phyloP scores from a whole-genome alignment of 2,888 invertebrate species.

The Pecten maximus region DNA sequence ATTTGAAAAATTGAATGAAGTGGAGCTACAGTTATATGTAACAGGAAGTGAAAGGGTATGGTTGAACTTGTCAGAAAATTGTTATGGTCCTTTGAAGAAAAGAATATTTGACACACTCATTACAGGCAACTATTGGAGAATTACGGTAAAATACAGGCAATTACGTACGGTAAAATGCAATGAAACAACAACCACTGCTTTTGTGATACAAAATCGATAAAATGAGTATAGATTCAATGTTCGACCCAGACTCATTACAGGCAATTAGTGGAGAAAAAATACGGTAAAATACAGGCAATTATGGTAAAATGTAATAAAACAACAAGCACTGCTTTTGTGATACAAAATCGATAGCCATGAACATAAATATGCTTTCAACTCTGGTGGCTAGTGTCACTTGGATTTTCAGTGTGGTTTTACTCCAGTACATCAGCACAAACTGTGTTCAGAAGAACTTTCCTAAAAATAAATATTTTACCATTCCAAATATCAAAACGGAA shows the following conservation, averaged over 20 bases:
- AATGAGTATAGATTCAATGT: no score
- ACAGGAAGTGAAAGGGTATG: conserved; percentile 5
- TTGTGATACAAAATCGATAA: not conserved
- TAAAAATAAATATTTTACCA: not conserved
- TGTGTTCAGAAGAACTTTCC: not conserved
- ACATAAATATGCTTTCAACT: not conserved
- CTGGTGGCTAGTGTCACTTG: not conserved
- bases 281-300: not conserved
- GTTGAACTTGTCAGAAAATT: not conserved
- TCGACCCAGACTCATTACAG: no score
- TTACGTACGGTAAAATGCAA: not conserved
- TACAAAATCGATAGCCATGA: not conserved
- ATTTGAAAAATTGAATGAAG: not conserved
- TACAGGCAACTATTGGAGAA: no score
- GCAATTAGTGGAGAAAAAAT: no score
- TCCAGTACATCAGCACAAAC: not conserved
- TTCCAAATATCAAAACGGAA: not conserved
- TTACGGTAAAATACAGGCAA: not conserved
- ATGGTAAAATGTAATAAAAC: not conserved
- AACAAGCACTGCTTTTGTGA: not conserved
- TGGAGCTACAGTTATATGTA: not conserved
- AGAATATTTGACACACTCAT: no score
- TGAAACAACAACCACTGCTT: not conserved
- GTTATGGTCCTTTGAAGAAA: not conserved
- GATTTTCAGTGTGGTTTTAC: not conserved